A percentile compares a stretch with the other conserved stretches of the same genome.
Evolutionary conservation across 2,888 invertebrate species (phyloP).

Genomic region (Drosophila nr. fundita): DNA sequence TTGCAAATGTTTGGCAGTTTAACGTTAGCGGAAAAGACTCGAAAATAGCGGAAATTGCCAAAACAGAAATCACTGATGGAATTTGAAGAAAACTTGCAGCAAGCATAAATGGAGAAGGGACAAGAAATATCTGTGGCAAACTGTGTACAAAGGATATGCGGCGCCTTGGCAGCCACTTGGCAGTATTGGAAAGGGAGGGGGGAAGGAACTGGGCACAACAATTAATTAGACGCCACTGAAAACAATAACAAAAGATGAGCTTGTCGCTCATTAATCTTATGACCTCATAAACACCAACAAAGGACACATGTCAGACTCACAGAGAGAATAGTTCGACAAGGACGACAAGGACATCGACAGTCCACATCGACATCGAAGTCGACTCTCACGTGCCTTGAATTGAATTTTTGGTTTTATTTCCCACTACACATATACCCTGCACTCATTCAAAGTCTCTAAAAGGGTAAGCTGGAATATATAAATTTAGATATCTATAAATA

Average conservation of each 20-base stretch:
- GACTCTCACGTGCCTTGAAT: conserved; percentile 66
- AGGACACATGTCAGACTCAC: conserved; percentile 54
- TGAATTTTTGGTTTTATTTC: conserved; percentile 46
- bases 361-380: background rate
- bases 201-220: conserved; percentile 22
- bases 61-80: conserved; percentile 25
- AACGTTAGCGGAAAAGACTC: background rate
- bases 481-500: background rate
- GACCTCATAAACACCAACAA: conserved; percentile 68
- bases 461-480: background rate
- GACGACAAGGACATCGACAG: conserved; percentile 26
- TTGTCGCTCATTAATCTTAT: conserved; percentile 76
- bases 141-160: conserved; percentile 31
- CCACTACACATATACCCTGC: background rate
- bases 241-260: conserved; percentile 72
- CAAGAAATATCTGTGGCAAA: conserved; percentile 3
- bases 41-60: conserved; percentile 9
- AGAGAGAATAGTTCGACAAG: conserved; percentile 44
- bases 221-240: conserved; percentile 71
- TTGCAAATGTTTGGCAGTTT: conserved; percentile 2
- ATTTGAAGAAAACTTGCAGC: conserved; percentile 31
- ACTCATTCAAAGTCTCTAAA: too few relatives aligned
- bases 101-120: background rate
- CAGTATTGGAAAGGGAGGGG: background rate
- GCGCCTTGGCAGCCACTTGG: conserved; percentile 26